These are phyloP conservation scores for Thalpophila matura DNA, from an alignment of 2,888 invertebrate species.

Conservation along the genomic window DNA sequence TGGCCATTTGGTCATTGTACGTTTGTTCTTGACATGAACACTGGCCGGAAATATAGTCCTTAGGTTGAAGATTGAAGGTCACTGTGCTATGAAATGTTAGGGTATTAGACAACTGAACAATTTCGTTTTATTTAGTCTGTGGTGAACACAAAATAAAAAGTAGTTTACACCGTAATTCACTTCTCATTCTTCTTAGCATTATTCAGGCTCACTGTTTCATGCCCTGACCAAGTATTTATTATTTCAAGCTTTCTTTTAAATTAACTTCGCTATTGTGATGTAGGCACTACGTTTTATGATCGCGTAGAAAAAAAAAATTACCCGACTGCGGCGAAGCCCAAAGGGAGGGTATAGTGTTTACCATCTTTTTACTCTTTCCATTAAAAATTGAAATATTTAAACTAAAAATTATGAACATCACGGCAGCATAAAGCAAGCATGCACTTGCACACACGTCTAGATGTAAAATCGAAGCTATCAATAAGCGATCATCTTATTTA, in stretches of 20 bases:
- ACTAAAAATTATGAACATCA: conserved; percentile 47
- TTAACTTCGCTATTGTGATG: too few species aligned
- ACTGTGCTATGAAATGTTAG: not conserved
- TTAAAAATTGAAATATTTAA: conserved; percentile 42
- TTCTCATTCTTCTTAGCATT: too few species aligned
- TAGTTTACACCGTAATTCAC: too few species aligned
- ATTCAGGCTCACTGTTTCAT: too few species aligned
- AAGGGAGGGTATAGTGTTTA: too few species aligned
- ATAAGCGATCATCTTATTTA: conserved; percentile 66
- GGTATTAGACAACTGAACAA: not conserved
- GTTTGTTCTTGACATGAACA: conserved; percentile 10
- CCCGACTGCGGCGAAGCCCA: too few species aligned
- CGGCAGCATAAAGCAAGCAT: conserved; percentile 39
- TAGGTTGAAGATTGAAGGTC: not conserved
- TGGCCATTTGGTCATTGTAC: not conserved
- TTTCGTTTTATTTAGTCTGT: too few species aligned
- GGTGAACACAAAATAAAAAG: too few species aligned
- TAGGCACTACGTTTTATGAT: too few species aligned
- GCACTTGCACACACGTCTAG: conserved; percentile 41
- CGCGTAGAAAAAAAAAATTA: too few species aligned
- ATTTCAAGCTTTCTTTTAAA: too few species aligned
- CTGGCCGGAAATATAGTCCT: not conserved
- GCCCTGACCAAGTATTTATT: too few species aligned
- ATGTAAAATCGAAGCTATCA: conserved; percentile 66
- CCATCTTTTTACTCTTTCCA: not conserved